Base-by-base conservation (phyloP, 2,888 invertebrate genomes). In the Arge pagana region DNA sequence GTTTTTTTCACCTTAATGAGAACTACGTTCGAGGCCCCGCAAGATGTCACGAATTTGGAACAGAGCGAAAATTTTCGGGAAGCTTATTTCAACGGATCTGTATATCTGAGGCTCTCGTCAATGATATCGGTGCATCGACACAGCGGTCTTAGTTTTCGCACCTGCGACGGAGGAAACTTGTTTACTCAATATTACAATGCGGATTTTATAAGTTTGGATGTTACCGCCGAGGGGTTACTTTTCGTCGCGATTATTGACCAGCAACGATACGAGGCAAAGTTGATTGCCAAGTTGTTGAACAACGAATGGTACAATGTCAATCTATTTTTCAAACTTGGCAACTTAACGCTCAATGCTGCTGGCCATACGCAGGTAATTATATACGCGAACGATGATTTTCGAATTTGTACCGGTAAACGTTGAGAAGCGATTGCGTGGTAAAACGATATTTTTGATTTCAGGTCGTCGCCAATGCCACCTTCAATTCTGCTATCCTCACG, bases 51-150 rank as follows among this genome's bases (percentile, higher is more conserved):
- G 5, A 13, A 10, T 28, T 51, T 26, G 2, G 36, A 56, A 50
- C 53, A 60, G 45, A 62, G 61, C 40, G 67, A 66, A 31, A 54
- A 83, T 62, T 80, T 85, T 50, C 85, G 88, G 50, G 92, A 92
- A 78, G 91, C 89, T 37, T 92, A 88, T 77, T 90, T 92, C 78
- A 90, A 92, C 78, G 89, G 89, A 63, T 86, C 88, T 65, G 85
- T 90, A 15, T 89, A 87, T 74, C 81, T 91, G 60, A 83, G 87
- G 69, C 81, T 92, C 60, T 78, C 83, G 59, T 83, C 85, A 55
- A 87, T 88, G 51, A 83, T 91, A 71, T 87, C 89, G 53, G 83
- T 91, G 65, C 88, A 88, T 76, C 85, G 87, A 70, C 89, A 90
- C 67, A 89, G 88, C 57, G 91, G 91, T 19, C 82, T 92, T 63